Evolutionary conservation across 2,797 vertebrate genomes (phyloP), one percentile per base, ranked within the genome.

Genomic region (Lophius americanus): DNA sequence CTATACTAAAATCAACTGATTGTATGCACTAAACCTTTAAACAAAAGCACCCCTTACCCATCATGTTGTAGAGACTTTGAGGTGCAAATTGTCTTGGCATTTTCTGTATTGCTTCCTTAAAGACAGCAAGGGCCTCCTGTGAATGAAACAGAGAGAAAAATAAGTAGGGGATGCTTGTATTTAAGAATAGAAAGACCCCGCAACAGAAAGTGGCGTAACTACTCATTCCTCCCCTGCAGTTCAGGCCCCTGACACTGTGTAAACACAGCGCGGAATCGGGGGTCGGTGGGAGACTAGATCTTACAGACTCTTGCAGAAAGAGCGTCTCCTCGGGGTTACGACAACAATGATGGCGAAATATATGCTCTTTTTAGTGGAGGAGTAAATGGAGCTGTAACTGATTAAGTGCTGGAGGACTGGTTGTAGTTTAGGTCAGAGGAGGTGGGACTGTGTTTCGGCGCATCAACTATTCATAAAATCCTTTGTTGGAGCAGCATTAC

Each of bases 11-110:
- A 58, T 36, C 46, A 41, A 42, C 4, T 64, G 52, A 49, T 51
- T 54, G 67, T 47, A 39, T 60, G 47, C 44, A 60, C 11, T 12
- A 8, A 54, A 14, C 44, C 4, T 3, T 41, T 48, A 75, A 72
- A 77, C 56, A 66, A 76, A 81, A 82, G 53, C 67, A 43, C 58
- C 63, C 92, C 97, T 96, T 90, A 99, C 98, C 98, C 96, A 99
- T 98, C 98, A 99, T 99, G 92, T 99, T 99, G 92, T 98, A 99
- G 67, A 99, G 95, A 83, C 98, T 99, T 89, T 99, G 98, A n/a
- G 98, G 97, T 73, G 97, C 96, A 94, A 99, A 99, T 67, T 98
- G 98, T 74, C 93, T 94, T 43, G 98, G 98, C 98, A 99, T 99
- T 94, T 99, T 99, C 92, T 97, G 96, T 91, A 97, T 93, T 76